These are phyloP conservation scores for Acrocephalus scirpaceus DNA, from an alignment of 2,797 vertebrate species.

Conservation along the genomic window DNA sequence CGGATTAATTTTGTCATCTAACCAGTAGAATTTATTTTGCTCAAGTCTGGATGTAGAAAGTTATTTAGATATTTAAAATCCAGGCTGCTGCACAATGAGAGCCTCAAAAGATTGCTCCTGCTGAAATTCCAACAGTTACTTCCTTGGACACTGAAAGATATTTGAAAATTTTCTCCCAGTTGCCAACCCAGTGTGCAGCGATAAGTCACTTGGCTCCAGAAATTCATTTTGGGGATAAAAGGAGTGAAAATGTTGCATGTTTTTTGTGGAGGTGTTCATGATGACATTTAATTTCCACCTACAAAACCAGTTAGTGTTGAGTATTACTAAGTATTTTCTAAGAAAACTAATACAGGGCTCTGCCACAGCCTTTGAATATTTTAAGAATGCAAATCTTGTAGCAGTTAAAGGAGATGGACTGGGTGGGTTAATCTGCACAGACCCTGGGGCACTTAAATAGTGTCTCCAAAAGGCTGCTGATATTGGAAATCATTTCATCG, in stretches of 20 bases:
- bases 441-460: not conserved
- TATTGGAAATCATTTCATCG: not conserved
- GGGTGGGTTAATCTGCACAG: not conserved
- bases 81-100: not conserved
- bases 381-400: not conserved
- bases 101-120: not conserved
- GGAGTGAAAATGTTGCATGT: not conserved
- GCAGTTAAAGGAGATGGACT: not conserved
- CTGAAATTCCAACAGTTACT: not conserved
- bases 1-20: not conserved
- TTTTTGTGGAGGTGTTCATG: not conserved
- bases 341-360: not conserved
- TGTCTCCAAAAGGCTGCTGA: not conserved
- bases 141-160: not conserved
- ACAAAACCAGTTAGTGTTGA: not conserved
- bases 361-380: not conserved
- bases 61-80: not conserved
- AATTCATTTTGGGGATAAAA: not conserved
- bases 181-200: not conserved
- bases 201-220: not conserved
- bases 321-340: not conserved
- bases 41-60: not conserved
- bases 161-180: not conserved
- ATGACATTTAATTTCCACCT: not conserved
- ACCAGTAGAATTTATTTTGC: not conserved